Evolutionary conservation across 2,113 vertebrate genomes (phyloP).

Genomic region (Phylloscopus trochiloides): DNA sequence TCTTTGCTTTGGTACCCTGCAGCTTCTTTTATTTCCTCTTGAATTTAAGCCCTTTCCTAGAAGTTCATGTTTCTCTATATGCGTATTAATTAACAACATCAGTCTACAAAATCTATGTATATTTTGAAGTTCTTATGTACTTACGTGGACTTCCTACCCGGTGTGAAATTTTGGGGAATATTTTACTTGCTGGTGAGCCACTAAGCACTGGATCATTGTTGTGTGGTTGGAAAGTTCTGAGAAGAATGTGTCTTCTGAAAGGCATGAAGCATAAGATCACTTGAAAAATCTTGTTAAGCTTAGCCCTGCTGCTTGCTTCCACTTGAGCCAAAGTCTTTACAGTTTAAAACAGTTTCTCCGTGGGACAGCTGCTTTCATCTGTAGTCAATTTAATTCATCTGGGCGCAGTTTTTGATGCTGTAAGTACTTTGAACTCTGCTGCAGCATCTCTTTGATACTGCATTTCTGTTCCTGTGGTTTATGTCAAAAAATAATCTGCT

Average conservation of each 20-base stretch:
- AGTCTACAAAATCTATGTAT: background rate
- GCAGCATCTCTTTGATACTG: background rate
- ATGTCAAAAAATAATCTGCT: background rate
- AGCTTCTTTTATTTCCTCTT: background rate
- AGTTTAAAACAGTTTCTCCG: background rate
- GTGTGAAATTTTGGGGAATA: rapidly evolving
- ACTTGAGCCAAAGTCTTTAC: background rate
- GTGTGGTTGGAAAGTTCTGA: background rate
- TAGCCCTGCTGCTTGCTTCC: background rate
- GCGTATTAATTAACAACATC: background rate
- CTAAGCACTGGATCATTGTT: background rate
- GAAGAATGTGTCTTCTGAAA: background rate
- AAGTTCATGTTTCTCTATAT: background rate
- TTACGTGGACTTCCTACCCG: background rate
- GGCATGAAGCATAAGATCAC: background rate
- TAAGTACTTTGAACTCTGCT: background rate
- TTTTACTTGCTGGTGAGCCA: background rate
- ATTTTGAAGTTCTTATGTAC: background rate
- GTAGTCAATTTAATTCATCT: background rate
- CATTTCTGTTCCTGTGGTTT: background rate
- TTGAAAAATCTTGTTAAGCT: background rate
- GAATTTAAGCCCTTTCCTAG: background rate
- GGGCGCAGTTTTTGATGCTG: background rate
- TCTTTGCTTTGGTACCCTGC: background rate
- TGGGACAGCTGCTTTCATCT: background rate